Conservation (phyloP, 2,888 invertebrate genomes). For the Dusona sp. region DNA sequence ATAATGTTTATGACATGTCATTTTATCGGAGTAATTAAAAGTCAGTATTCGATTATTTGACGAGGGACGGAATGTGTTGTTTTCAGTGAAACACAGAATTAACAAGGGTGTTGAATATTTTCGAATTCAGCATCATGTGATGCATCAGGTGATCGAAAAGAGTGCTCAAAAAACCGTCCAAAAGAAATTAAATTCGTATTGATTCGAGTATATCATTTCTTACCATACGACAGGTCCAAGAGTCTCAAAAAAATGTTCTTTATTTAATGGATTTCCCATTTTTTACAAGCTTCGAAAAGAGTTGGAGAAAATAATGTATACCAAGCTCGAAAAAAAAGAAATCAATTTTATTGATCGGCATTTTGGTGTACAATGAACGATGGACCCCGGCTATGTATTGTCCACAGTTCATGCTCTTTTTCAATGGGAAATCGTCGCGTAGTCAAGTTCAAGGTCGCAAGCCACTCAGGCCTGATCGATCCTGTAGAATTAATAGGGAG, state of each 20-base stretch:
- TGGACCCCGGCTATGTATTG: constrained; percentile 19
- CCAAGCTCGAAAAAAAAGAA: constrained; percentile 31
- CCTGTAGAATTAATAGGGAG: constrained; percentile 63
- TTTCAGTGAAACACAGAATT: neutral
- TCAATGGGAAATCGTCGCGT: constrained; percentile 61
- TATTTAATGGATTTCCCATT: neutral
- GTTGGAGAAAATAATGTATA: constrained; percentile 1
- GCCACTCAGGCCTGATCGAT: constrained; percentile 64
- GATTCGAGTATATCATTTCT: neutral
- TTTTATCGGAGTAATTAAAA: neutral
- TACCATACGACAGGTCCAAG: neutral
- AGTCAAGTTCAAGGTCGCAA: constrained; percentile 66
- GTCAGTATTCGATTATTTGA: neutral
- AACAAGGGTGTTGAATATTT: neutral
- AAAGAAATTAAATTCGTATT: neutral
- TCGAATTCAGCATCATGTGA: neutral
- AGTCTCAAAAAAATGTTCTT: neutral
- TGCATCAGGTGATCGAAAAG: neutral
- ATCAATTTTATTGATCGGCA: constrained; percentile 65
- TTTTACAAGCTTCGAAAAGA: constrained; percentile 11
- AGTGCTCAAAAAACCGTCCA: neutral
- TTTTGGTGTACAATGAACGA: constrained; percentile 26
- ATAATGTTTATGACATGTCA: neutral
- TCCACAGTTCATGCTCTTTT: constrained; percentile 51
- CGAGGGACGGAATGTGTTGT: no score